Conservation (phyloP, 2,888 invertebrate species). For the Lithophane semibrunnea region DNA sequence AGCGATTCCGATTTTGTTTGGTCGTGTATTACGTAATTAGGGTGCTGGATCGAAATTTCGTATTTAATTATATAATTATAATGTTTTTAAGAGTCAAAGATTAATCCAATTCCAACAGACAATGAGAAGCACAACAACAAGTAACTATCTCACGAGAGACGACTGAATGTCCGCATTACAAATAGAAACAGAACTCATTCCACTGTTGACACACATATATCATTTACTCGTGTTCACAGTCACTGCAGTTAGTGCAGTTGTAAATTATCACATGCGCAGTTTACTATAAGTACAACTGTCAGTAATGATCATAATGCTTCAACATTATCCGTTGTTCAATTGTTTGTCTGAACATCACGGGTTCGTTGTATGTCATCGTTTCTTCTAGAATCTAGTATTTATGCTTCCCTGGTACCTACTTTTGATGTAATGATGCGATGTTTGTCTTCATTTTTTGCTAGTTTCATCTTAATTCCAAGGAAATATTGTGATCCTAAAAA, state of each 20-base stretch:
- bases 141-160: too few relatives aligned
- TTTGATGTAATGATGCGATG: background rate
- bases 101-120: too few relatives aligned
- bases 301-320: constrained; percentile 40
- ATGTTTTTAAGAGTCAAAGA: too few relatives aligned
- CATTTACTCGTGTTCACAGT: constrained; percentile 41
- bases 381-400: constrained; percentile 20
- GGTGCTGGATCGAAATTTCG: too few relatives aligned
- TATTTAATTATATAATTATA: too few relatives aligned
- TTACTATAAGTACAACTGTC: constrained; percentile 8
- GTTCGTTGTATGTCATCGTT: constrained; percentile 5
- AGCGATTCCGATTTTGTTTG: too few relatives aligned
- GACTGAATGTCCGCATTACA: too few relatives aligned
- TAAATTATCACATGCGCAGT: constrained; percentile 25
- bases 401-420: constrained; percentile 18
- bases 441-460: background rate
- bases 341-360: constrained; percentile 20
- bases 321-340: constrained; percentile 51
- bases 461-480: background rate
- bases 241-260: constrained; percentile 6
- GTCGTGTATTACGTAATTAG: too few relatives aligned
- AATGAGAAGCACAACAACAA: too few relatives aligned
- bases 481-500: background rate
- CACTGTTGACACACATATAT: constrained; percentile 30
- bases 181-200: background rate